phyloP scores from a whole-genome alignment of 2,113 vertebrate genomes.

The Deroptyus accipitrinus region DNA sequence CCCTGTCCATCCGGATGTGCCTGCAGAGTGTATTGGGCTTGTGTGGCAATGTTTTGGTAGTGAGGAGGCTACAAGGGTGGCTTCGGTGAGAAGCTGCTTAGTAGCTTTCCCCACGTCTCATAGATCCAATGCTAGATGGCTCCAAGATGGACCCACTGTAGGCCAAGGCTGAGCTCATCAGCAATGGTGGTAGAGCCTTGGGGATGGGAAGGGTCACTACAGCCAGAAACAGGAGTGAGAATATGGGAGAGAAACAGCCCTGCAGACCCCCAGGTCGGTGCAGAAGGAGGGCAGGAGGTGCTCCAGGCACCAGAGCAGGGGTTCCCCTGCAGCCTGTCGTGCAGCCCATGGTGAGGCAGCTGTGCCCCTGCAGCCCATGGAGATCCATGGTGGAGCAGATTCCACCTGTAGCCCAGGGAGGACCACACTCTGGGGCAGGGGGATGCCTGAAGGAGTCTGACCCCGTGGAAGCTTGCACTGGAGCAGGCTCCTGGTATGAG shows the following conservation, averaged over 20 bases:
- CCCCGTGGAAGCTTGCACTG: not conserved
- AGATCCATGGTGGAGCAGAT: not conserved
- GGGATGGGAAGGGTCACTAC: not conserved
- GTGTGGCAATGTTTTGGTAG: not conserved
- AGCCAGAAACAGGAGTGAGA: not conserved
- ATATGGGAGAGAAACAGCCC: not conserved
- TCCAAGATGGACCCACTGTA: not conserved
- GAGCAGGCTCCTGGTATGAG: not conserved
- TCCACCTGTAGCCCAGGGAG: not conserved
- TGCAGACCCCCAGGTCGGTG: not conserved
- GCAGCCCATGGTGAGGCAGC: not conserved
- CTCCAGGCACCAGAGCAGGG: not conserved
- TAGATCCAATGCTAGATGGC: not conserved
- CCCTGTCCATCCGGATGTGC: not conserved
- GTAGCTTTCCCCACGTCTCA: not conserved
- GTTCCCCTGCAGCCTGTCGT: not conserved
- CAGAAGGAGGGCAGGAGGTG: not conserved
- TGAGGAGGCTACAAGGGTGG: not conserved
- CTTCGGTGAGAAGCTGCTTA: not conserved
- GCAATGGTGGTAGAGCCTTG: not conserved
- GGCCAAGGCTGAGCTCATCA: not conserved
- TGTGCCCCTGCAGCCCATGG: not conserved
- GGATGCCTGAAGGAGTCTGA: not conserved
- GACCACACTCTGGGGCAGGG: not conserved
- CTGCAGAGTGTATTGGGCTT: not conserved